A percentile compares a stretch with the other conserved stretches of the same genome.
These are phyloP conservation scores for Gymnocephalus cernua DNA, from an alignment of 2,113 vertebrate genomes.

Conservation along the genomic window DNA sequence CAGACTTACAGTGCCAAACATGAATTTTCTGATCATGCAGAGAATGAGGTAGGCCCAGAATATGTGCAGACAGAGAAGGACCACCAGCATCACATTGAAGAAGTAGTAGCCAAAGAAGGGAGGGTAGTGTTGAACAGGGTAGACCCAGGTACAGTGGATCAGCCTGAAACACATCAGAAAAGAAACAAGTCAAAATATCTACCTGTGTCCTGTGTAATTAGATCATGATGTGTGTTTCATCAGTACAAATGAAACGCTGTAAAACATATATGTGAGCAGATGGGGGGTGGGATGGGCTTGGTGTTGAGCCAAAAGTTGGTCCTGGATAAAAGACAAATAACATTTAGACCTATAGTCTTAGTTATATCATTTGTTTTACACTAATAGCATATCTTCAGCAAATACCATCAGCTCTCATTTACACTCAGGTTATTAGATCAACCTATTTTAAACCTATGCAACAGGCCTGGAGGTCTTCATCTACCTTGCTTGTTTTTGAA, in stretches of 20 bases:
- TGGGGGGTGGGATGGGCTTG: neutral
- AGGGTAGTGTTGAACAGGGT: conserved; percentile 85
- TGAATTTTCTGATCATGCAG: conserved; percentile 89
- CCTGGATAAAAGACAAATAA: neutral
- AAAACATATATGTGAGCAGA: neutral
- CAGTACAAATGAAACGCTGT: neutral
- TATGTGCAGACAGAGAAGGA: conserved; percentile 90
- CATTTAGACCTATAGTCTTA: neutral
- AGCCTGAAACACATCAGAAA: conserved; percentile 85
- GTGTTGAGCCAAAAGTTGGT: neutral
- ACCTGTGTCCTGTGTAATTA: neutral
- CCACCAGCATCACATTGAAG: conserved; percentile 90
- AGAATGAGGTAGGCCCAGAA: conserved; percentile 95
- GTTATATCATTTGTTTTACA: neutral
- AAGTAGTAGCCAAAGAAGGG: conserved; percentile 93
- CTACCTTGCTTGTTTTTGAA: neutral
- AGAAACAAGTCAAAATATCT: neutral
- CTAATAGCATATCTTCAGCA: neutral
- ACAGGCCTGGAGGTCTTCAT: neutral
- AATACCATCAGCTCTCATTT: neutral
- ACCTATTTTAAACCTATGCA: neutral
- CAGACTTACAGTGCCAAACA: conserved; percentile 89
- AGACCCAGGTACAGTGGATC: conserved; percentile 90
- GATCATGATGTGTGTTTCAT: neutral
- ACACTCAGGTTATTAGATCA: neutral